These are phyloP conservation scores for Anas georgica DNA, from an alignment of 2,797 vertebrate species.

Conservation along the genomic window DNA sequence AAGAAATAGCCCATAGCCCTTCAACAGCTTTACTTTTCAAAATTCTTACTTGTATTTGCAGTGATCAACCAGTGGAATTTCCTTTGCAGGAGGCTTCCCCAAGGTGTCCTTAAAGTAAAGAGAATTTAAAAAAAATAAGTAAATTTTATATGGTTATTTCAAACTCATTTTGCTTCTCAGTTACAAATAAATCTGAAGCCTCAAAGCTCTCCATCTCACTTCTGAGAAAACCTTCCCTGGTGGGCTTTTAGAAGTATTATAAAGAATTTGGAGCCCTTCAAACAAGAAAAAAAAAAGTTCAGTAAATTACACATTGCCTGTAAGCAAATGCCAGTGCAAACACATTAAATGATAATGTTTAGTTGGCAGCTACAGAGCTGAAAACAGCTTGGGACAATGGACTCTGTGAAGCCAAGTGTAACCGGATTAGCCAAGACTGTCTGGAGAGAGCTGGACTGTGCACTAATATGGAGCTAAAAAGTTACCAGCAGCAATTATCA, in stretches of 20 bases:
- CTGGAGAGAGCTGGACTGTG: constrained; percentile 16
- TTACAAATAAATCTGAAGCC: constrained; percentile 26
- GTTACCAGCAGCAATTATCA: constrained; percentile 17
- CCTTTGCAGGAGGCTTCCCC: constrained; percentile 91
- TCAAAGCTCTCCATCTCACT: constrained; percentile 4
- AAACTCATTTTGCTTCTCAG: constrained; percentile 20
- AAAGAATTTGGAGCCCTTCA: constrained; percentile 24
- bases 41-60: constrained; percentile 94
- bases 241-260: constrained; percentile 16
- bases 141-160: not conserved
- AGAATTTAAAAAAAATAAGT: not conserved
- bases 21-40: constrained; percentile 5
- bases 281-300: not conserved
- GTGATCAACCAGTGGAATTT: constrained; percentile 93
- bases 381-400: constrained; percentile 60
- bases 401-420: constrained; percentile 38
- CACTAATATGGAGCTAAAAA: not conserved
- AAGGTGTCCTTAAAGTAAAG: constrained; percentile 87
- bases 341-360: constrained; percentile 50
- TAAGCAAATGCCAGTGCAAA: constrained; percentile 42
- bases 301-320: constrained; percentile 41
- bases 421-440: constrained; percentile 28
- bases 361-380: constrained; percentile 41
- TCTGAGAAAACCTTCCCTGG: constrained; percentile 30
- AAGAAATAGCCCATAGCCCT: not conserved